Evolutionary conservation across 2,888 invertebrate genomes (phyloP).

Genomic region (Habroteleia sp.): DNA sequence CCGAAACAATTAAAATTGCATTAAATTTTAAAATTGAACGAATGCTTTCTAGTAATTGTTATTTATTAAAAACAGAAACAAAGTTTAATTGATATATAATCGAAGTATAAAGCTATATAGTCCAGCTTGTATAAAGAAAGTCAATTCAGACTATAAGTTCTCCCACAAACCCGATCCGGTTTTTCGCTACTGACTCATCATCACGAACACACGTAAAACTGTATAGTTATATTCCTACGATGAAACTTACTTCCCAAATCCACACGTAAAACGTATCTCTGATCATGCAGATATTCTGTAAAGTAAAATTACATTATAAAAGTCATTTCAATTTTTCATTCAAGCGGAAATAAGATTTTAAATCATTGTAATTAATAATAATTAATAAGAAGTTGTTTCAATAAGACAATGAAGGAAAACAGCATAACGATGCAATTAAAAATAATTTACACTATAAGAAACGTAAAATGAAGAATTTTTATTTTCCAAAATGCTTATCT

Average conservation of each 20-base stretch:
- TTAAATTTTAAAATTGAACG: no score
- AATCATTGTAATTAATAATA: no score
- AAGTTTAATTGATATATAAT: no score
- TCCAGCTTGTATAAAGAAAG: slow-evolving; percentile 33
- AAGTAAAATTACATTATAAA: slow-evolving; percentile 69
- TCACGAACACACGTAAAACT: slow-evolving; percentile 25
- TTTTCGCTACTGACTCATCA: slow-evolving; percentile 63
- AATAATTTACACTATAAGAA: slow-evolving; percentile 5
- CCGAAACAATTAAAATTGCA: no score
- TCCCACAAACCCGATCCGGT: slow-evolving; percentile 56
- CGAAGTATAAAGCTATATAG: slow-evolving; percentile 35
- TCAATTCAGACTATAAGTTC: slow-evolving; percentile 48
- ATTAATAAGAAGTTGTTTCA: no score
- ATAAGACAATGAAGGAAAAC: no score
- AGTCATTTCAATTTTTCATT: background rate
- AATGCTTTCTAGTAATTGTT: no score
- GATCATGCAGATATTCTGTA: slow-evolving; percentile 83
- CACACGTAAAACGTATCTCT: slow-evolving; percentile 80
- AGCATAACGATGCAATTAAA: no score
- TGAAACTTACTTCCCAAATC: slow-evolving; percentile 64
- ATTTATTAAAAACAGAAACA: no score
- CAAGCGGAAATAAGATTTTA: no score
- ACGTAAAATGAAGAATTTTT: background rate
- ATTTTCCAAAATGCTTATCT: slow-evolving; percentile 21
- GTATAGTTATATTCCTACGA: slow-evolving; percentile 39